Conservation (phyloP, 2,797 vertebrate genomes). For the Botia almorhae region DNA sequence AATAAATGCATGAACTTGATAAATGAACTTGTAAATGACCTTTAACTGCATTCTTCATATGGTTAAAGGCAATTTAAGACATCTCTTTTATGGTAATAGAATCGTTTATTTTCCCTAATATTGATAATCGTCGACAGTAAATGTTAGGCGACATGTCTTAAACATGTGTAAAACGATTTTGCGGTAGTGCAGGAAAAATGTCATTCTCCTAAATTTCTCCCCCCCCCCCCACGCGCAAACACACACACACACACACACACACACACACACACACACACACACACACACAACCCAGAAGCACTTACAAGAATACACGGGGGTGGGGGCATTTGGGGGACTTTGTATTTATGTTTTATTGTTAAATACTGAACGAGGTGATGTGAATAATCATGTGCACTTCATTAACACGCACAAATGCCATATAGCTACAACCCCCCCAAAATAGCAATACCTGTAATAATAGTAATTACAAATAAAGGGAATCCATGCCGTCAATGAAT, state of each 20-base stretch:
- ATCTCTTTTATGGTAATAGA: not conserved
- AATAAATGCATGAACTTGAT: slow-evolving; percentile 1
- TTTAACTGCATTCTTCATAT: too few relatives aligned
- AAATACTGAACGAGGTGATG: slow-evolving; percentile 54
- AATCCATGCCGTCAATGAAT: slow-evolving; percentile 40
- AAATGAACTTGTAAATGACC: not conserved
- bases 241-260: not conserved
- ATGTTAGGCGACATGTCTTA: not conserved
- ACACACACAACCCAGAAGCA: slow-evolving; percentile 35
- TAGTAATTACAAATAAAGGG: slow-evolving; percentile 9
- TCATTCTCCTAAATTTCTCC: not conserved
- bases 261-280: slow-evolving; percentile 9
- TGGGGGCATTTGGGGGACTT: slow-evolving; percentile 40
- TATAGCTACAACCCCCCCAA: slow-evolving; percentile 30
- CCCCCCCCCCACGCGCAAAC: not conserved
- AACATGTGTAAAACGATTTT: not conserved
- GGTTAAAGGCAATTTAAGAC: too few relatives aligned
- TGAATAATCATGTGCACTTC: slow-evolving; percentile 44
- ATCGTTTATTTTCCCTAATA: not conserved
- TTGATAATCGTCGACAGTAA: not conserved
- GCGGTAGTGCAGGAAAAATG: not conserved
- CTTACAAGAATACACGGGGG: slow-evolving; percentile 25
- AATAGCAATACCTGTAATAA: slow-evolving; percentile 38
- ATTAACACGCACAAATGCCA: slow-evolving; percentile 48
- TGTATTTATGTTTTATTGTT: slow-evolving; percentile 55